Evolutionary conservation across 2,888 invertebrate genomes (phyloP).

Genomic region (Pseudanteris insignis): DNA sequence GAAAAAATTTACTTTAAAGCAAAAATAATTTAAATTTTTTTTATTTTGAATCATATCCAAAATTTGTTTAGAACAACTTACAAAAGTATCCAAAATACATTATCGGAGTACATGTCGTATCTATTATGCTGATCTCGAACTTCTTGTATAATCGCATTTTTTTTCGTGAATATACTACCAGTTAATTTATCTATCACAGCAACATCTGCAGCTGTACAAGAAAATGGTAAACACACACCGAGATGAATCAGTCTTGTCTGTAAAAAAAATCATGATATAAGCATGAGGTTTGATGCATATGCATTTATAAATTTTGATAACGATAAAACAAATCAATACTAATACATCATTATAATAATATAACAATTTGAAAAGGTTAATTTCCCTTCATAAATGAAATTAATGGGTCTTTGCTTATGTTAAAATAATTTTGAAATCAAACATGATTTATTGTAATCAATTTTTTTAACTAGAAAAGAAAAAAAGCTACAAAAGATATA

Average conservation of each 20-base stretch:
- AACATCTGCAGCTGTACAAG: constrained; percentile 75
- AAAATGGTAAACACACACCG: constrained; percentile 79
- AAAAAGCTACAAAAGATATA: too few species aligned
- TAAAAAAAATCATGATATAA: too few species aligned
- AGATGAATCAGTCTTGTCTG: constrained; percentile 78
- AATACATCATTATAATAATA: too few species aligned
- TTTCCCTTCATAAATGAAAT: too few species aligned
- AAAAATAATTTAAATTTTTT: not conserved
- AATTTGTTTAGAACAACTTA: constrained; percentile 65
- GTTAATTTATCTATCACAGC: constrained; percentile 64
- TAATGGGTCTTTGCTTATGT: too few species aligned
- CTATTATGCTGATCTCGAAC: constrained; percentile 75
- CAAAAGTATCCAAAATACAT: constrained; percentile 77
- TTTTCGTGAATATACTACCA: constrained; percentile 67
- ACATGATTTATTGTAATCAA: too few species aligned
- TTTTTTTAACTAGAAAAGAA: too few species aligned
- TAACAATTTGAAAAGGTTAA: too few species aligned
- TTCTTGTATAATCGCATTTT: constrained; percentile 69
- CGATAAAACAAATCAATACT: too few species aligned
- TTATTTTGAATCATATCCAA: not conserved
- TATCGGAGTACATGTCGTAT: constrained; percentile 75
- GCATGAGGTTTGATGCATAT: too few species aligned
- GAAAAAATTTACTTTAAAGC: not conserved
- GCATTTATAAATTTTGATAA: too few species aligned
- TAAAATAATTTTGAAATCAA: too few species aligned